phyloP scores from a whole-genome alignment of 2,113 vertebrate species.

The Leptosomus discolor region DNA sequence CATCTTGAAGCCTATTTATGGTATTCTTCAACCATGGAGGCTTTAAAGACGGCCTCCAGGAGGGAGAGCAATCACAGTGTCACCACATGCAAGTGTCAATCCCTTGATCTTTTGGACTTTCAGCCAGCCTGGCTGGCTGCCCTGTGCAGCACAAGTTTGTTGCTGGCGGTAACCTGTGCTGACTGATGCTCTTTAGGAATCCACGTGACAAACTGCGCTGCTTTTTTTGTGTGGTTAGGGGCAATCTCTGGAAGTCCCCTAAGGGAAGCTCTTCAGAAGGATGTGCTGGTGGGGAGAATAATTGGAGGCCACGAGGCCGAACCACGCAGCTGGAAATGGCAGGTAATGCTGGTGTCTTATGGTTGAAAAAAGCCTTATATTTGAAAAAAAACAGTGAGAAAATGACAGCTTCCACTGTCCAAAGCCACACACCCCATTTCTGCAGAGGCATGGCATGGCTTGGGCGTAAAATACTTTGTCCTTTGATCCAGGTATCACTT shows the following conservation, averaged over 20 bases:
- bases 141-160: background rate
- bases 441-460: background rate
- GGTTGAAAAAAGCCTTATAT: background rate
- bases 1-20: background rate
- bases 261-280: slow-evolving; percentile 4
- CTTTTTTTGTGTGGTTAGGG: background rate
- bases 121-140: background rate
- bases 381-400: background rate
- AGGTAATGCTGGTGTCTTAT: slow-evolving; percentile 43
- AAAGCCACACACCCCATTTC: background rate
- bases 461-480: background rate
- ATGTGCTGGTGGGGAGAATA: background rate
- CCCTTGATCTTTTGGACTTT: background rate
- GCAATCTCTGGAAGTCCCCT: background rate
- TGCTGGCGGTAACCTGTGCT: fast-evolving
- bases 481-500: background rate
- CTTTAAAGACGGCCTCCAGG: background rate
- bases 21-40: background rate
- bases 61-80: background rate
- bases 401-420: background rate
- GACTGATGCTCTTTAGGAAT: background rate
- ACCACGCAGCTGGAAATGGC: slow-evolving; percentile 71
- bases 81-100: fast-evolving
- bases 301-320: slow-evolving; percentile 52
- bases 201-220: background rate